Evolutionary conservation across 1,140 invertebrate genomes (phyloP).

Genomic region (Parasteatoda tepidariorum): DNA sequence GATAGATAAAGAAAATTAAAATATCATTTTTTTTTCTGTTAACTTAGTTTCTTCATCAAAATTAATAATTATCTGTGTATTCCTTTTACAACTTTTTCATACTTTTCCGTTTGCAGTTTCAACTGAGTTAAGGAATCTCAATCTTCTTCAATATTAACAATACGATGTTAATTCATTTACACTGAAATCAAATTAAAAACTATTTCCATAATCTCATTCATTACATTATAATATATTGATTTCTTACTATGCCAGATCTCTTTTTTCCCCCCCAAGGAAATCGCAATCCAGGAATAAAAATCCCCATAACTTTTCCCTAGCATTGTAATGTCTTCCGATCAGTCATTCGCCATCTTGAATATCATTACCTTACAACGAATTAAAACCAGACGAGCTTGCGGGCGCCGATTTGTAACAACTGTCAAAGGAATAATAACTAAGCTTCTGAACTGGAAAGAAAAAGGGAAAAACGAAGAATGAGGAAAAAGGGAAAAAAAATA

Average conservation of each 20-base stretch:
- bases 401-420: constrained; percentile 59
- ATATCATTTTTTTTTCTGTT: too few relatives aligned
- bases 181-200: background rate
- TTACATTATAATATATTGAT: background rate
- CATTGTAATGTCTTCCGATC: constrained; percentile 1
- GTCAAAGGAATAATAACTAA: constrained; percentile 60
- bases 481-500: constrained; percentile 34
- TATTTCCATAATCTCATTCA: background rate
- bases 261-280: background rate
- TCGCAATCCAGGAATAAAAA: background rate
- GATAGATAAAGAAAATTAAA: too few relatives aligned
- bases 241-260: background rate
- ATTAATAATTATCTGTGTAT: too few relatives aligned
- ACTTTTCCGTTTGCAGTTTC: too few relatives aligned
- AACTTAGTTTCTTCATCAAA: too few relatives aligned
- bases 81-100: too few relatives aligned
- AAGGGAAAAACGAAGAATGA: constrained; percentile 18
- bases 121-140: too few relatives aligned
- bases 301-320: background rate
- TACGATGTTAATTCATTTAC: background rate
- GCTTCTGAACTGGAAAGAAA: constrained; percentile 50
- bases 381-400: constrained; percentile 39
- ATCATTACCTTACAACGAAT: constrained; percentile 59
- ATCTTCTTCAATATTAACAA: too few relatives aligned
- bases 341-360: constrained; percentile 52